Evolutionary conservation across 1,140 invertebrate genomes (phyloP).

Genomic region (Periplaneta americana): DNA sequence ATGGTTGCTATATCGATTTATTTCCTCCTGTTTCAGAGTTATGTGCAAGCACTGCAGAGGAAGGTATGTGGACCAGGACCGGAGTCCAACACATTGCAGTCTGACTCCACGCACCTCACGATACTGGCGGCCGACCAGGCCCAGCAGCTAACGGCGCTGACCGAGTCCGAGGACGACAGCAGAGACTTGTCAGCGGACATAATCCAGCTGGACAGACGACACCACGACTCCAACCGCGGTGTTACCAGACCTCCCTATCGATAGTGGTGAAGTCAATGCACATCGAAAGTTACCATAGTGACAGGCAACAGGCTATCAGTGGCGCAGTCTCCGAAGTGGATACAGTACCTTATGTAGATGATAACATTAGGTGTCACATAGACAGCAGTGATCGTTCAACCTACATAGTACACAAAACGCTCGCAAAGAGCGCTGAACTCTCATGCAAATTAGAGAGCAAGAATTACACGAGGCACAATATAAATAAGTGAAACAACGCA

Average conservation of each 20-base stretch:
- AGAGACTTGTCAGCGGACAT: slow-evolving; percentile 19
- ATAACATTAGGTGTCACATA: neutral
- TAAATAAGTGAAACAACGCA: neutral
- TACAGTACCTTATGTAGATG: neutral
- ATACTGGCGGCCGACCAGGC: slow-evolving; percentile 48
- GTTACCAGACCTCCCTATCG: slow-evolving; percentile 10
- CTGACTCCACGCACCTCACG: slow-evolving; percentile 65
- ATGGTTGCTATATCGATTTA: too few relatives aligned
- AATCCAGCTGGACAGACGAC: slow-evolving; percentile 15
- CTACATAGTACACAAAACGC: neutral
- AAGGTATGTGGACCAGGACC: slow-evolving; percentile 50
- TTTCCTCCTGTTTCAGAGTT: slow-evolving; percentile 50
- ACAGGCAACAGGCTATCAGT: neutral
- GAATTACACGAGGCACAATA: neutral
- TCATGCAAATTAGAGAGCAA: neutral
- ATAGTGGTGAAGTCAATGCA: slow-evolving; percentile 4
- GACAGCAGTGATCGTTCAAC: neutral
- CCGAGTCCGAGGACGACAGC: slow-evolving; percentile 42
- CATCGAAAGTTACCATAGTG: neutral
- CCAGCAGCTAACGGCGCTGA: slow-evolving; percentile 39
- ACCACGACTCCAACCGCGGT: slow-evolving; percentile 7
- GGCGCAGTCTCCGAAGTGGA: neutral
- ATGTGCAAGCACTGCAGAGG: slow-evolving; percentile 72
- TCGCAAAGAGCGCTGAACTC: neutral
- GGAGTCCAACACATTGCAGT: slow-evolving; percentile 68